phyloP scores from a whole-genome alignment of 35 echinoderm and acorn worm genomes.

The Ophiothrix spiculata region DNA sequence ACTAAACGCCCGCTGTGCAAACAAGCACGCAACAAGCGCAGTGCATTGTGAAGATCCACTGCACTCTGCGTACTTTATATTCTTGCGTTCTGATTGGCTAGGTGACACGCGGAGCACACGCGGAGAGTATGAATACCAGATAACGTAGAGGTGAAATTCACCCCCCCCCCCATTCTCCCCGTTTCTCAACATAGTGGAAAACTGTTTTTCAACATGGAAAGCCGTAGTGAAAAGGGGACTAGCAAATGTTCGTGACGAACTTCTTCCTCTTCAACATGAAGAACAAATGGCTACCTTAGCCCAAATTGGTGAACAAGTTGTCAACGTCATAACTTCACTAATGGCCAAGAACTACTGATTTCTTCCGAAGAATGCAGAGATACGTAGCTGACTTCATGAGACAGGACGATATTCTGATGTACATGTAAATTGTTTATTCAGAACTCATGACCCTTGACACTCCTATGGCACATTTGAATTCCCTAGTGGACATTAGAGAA shows the following conservation, averaged over 20 bases:
- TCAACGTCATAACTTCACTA: conserved; percentile 20
- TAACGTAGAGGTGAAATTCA: neutral
- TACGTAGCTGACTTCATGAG: conserved; percentile 6
- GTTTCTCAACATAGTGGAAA: conserved; percentile 14
- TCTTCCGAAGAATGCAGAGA: conserved; percentile 12
- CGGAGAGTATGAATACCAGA: neutral
- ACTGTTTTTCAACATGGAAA: conserved; percentile 28
- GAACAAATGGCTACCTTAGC: conserved; percentile 15
- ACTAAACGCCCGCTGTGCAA: neutral
- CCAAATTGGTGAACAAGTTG: conserved; percentile 22
- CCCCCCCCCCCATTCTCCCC: neutral
- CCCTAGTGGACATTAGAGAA: no score
- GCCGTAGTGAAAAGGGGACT: conserved; percentile 17
- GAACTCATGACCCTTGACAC: no score
- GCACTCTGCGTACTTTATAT: no score
- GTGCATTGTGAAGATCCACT: no score
- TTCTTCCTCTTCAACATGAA: neutral
- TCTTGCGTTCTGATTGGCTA: no score
- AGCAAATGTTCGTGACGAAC: conserved; percentile 4
- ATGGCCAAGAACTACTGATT: conserved; percentile 13
- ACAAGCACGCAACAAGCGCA: neutral
- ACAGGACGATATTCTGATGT: no score
- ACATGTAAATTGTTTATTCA: no score
- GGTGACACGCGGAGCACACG: no score
- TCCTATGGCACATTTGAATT: no score